Base-by-base conservation (phyloP, 2,113 vertebrate genomes). In the Forbesichthys papilliferus region DNA sequence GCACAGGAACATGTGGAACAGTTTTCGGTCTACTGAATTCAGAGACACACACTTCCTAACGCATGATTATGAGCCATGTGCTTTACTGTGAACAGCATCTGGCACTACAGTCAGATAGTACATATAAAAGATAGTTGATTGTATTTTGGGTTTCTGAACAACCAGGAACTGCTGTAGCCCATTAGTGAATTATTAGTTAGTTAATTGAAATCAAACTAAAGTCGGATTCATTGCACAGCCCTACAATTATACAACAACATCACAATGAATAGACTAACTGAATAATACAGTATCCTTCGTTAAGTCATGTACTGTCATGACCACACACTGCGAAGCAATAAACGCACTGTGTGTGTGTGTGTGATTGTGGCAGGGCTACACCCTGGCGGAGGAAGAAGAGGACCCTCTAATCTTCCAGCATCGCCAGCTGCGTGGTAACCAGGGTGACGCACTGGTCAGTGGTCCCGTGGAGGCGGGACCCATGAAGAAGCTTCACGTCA, bases 401-500 rank as follows among this genome's bases (percentile, higher is more conserved):
- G 95, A 99, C 86, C 94, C 96, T 65, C 85, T 99, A 79, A 96
- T 98, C 82, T 98, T 97, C 86, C 97, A 98, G 73, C 95, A 98
- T 78, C 94, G 96, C 3, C 93, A 95, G 81, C 62, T 93, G 69
- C 96, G 95, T 54, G 91, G 95, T 60, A 94, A 92, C 89, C 93
- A 96, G 78, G 95, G 95, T 3, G 97, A 99, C 51, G 74, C 94
- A 0, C 76, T 96, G 75, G 91, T 94, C 68, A 95, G 94, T 16
- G 95, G 95, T 14, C 96, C 96, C 0, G 95, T 96, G 55, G 97
- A 99, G 76, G 93, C 96, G 0, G 97, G 97, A 4, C 97, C 98
- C 3, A 99, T 99, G 97, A 99, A 99, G 91, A 99, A 99, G 71
- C 84, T 99, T 5, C 96, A 99, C 0, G 97, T 99, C 87, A 99